Base-by-base conservation (phyloP, 2,797 vertebrate genomes). In the Orestias chungarensis region DNA sequence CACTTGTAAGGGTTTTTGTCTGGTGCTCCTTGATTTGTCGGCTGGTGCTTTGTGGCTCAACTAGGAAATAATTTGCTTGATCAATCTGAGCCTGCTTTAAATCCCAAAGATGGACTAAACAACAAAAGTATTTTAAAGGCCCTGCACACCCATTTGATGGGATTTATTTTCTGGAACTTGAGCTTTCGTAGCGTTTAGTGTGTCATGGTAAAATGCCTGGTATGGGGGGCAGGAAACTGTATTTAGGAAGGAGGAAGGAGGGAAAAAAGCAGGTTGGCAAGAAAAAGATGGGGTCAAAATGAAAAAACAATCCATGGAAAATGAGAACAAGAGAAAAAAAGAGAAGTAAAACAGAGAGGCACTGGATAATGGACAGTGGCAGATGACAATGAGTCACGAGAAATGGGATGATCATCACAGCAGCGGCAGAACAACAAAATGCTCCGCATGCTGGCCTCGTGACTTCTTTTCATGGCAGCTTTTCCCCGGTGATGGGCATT, bases 11-110 rank as follows among this genome's bases (percentile, higher is more conserved):
- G 18, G 43, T 49, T 47, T n/a, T 49, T 47, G 52, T 64, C 9
- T 20, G 50, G 29, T 42, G 25, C 23, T 62, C 35, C 23, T 74
- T 82, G 62, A 77, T 71, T 62, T 77, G 74, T 72, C 72, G 73
- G 61, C 46, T 17, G 3, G 12, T 25, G 38, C n/a, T 29, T 66
- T n/a, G 20, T 82, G 74, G 83, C 75, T 68, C 67, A 76, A 70
- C 72, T 88, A 88, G 79, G 90, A 88, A 90, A 93, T 94, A 91
- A 92, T 93, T 92, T 92, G 92, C 90, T 90, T 86, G 88, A 87
- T 84, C 82, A 73, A 82, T 88, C 89, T 87, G 87, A 87, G 79
- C 78, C 74, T 82, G 81, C 71, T 90, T 80, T 70, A 72, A 82
- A 78, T 81, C 80, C 89, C 90, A 92, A 93, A 88, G 93, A 90